Conservation (phyloP, 2,113 vertebrate genomes). For the Marmota flaviventris region DNA sequence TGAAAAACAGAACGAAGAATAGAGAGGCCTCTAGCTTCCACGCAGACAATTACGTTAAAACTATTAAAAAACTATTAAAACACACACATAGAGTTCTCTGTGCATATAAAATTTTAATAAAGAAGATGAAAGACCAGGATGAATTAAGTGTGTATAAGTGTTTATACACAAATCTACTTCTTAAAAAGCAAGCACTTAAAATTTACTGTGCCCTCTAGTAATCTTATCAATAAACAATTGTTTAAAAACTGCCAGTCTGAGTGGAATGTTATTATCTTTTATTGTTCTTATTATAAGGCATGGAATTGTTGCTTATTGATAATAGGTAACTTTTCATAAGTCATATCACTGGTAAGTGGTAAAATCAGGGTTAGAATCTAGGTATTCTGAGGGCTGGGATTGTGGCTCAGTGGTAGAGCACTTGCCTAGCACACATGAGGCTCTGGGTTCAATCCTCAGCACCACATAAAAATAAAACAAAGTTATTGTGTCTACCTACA, state of each 20-base stretch:
- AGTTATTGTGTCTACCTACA: too few species aligned
- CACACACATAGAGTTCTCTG: neutral
- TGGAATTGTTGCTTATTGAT: neutral
- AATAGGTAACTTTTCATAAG: neutral
- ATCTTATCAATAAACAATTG: neutral
- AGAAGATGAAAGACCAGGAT: neutral
- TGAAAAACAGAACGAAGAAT: neutral
- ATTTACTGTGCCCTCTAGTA: neutral
- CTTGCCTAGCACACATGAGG: too few species aligned
- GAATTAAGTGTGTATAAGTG: neutral
- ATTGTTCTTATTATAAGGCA: constrained; percentile 22
- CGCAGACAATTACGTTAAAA: neutral
- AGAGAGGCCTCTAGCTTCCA: neutral
- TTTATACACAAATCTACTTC: neutral
- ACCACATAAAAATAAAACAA: too few species aligned
- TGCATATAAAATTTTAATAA: neutral
- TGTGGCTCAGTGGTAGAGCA: too few species aligned
- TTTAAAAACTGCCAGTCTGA: constrained; percentile 12
- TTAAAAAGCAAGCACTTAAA: neutral
- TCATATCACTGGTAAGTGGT: neutral
- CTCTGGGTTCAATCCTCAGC: too few species aligned
- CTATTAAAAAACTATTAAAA: too few species aligned
- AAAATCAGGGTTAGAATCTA: neutral
- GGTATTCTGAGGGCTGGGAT: neutral
- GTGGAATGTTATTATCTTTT: neutral